Evolutionary conservation across 2,797 vertebrate genomes (phyloP).

Genomic region (Epinephelus malabaricus): DNA sequence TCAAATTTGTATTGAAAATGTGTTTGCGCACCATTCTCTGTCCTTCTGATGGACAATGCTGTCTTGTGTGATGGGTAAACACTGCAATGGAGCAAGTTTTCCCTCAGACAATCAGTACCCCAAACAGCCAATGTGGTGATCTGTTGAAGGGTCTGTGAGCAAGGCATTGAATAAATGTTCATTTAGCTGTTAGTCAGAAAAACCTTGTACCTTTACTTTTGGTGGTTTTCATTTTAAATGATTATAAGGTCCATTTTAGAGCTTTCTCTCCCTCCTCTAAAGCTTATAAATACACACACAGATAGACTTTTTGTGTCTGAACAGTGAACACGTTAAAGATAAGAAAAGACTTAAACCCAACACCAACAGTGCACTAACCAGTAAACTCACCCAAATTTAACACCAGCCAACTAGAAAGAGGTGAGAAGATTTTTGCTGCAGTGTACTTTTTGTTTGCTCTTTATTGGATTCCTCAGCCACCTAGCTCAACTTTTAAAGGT

Average conservation of each 20-base stretch:
- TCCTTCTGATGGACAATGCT: slow-evolving; percentile 30
- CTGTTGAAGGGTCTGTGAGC: slow-evolving; percentile 2
- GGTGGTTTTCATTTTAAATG: background rate
- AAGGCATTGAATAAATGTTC: background rate
- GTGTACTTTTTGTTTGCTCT: background rate
- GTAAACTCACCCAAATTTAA: slow-evolving; percentile 1
- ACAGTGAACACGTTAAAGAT: background rate
- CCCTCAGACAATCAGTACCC: background rate
- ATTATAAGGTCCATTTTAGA: background rate
- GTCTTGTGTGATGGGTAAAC: slow-evolving; percentile 25
- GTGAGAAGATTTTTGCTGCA: background rate
- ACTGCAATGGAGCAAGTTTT: slow-evolving; percentile 17
- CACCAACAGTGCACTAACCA: background rate
- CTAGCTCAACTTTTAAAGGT: background rate
- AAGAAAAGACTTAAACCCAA: background rate
- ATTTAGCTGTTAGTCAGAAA: background rate
- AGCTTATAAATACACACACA: background rate
- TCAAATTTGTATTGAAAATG: slow-evolving; percentile 65
- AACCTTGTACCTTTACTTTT: background rate
- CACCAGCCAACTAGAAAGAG: background rate
- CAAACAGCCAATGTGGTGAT: background rate
- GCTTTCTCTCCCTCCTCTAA: background rate
- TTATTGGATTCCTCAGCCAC: background rate
- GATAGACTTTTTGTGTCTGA: background rate
- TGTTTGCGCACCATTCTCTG: slow-evolving; percentile 36